Base-by-base conservation (phyloP, 2,797 vertebrate genomes). In the Kryptopterus vitreolus region DNA sequence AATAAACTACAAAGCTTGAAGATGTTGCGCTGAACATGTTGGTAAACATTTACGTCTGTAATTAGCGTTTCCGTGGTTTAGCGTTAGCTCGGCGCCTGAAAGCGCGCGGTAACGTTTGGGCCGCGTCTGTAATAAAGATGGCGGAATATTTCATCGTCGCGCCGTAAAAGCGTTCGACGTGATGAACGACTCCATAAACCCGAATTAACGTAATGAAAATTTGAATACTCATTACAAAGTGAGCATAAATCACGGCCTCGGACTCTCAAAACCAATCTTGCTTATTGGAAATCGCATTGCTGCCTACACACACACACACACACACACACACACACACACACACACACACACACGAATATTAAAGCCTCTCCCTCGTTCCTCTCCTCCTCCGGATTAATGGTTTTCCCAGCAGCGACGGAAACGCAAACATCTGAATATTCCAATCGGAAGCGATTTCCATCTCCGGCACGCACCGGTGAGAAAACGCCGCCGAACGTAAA, bases 381-480 rank as follows among this genome's bases (percentile, higher is more conserved):
- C 48, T 81, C 58, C 78, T 77, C 55, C 35, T 18, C 22, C 24
- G 63, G 76, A 85, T 53, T 76, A 83, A 76, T 43, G 16, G 50
- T 84, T 77, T 69, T 70, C 82, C 63, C 61, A 63, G 69, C 80
- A 77, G 85, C 80, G 76, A 70, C 73, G 68, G 83, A 84, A 78
- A 80, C 79, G 70, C 73, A 78, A 85, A 85, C 70, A 80, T 79
- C 80, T 86, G 85, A 87, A 87, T 87, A 85, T 87, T 87, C 81
- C 86, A 80, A 74, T 79, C 55, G 55, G n/a, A 52, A 59, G 69
- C 52, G 43, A 77, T 80, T 81, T 77, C 71, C 61, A 65, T 85
- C 76, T 75, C 52, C 71, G 50, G 81, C 22, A 69, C 53, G 43
- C 63, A 69, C 80, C 80, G 85, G 78, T 85, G 77, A 85, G 82